phyloP scores from a whole-genome alignment of 2,113 vertebrate species.

The Neomonachus schauinslandi region DNA sequence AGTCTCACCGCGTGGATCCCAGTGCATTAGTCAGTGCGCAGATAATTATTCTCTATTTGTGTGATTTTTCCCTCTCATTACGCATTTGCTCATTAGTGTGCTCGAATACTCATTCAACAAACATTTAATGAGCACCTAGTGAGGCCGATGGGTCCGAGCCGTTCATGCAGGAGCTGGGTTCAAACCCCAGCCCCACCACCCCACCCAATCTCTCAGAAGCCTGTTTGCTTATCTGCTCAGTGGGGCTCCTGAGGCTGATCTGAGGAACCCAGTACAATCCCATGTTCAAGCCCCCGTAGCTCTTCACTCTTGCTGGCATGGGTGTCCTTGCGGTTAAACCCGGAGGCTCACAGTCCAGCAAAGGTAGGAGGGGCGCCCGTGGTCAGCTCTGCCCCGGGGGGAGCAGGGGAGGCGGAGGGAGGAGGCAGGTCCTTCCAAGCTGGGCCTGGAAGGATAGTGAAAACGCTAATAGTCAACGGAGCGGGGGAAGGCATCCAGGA shows the following conservation, averaged over 20 bases:
- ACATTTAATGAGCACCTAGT: background rate
- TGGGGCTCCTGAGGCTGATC: background rate
- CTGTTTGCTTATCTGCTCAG: background rate
- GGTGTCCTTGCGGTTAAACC: background rate
- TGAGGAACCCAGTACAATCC: background rate
- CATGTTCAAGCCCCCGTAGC: background rate
- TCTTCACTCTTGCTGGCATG: background rate
- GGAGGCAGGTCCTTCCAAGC: background rate
- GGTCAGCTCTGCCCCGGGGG: background rate
- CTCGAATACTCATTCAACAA: background rate
- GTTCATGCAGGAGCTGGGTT: background rate
- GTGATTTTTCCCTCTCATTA: background rate
- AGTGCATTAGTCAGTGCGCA: background rate
- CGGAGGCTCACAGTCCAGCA: background rate
- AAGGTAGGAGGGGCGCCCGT: background rate
- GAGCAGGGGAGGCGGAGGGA: background rate
- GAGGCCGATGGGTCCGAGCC: background rate
- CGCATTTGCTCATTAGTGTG: background rate
- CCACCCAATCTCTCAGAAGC: background rate
- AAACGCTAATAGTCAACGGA: background rate
- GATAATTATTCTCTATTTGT: background rate
- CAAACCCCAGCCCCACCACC: background rate
- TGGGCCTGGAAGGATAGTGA: background rate
- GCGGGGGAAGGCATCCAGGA: background rate
- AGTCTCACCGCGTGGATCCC: background rate